Base-by-base conservation (phyloP, 1,140 invertebrate species). In the Bradysia coprophila region DNA sequence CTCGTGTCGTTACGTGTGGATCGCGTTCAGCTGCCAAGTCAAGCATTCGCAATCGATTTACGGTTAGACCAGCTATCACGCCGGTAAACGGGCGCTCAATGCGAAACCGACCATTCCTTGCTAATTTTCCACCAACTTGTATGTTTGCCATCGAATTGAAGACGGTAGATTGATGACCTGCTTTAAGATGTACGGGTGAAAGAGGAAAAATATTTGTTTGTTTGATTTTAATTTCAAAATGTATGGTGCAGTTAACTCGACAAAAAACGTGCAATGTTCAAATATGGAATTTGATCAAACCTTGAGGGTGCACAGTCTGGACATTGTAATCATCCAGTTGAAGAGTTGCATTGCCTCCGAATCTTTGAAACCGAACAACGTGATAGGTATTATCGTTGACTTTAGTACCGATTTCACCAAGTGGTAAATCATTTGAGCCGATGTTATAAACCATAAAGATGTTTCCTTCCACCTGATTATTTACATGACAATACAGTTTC, bases 311-410 rank as follows among this genome's bases (percentile, higher is more conserved):
- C 48, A 81, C 75, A 0, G 78, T 75, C 53, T 82, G 83, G 1
- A 89, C 73, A 57, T 85, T 84, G 51, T 85, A 85, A 56, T 92
- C 83, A 51, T 97, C 91, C 5, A 97, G 64, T 62, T 95, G 89
- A 16, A 97, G 65, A 0, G 90, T 88, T 5, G 89, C 81, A 54
- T 93, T 90, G 24, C 87, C 77, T 22, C 89, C 90, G 22, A 76
- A 78, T 42, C 91, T 69, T 6, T 79, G 88, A 56, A 95, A 93
- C 49, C 85, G 66, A 0, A 95, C 75, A 13, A 95, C 85, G 61
- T 97, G 91, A 61, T 95, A 95, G 31, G 79, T 73, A 45, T 91
- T 89, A 51, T 97, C 91, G 56, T 93, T 91, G 1, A 95, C 85
- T 61, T 84, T 81, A 2, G 84, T 72, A 22, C 78, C 78, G 43